Evolutionary conservation across 2,797 vertebrate genomes (phyloP).

Genomic region (Hydrolagus colliei): DNA sequence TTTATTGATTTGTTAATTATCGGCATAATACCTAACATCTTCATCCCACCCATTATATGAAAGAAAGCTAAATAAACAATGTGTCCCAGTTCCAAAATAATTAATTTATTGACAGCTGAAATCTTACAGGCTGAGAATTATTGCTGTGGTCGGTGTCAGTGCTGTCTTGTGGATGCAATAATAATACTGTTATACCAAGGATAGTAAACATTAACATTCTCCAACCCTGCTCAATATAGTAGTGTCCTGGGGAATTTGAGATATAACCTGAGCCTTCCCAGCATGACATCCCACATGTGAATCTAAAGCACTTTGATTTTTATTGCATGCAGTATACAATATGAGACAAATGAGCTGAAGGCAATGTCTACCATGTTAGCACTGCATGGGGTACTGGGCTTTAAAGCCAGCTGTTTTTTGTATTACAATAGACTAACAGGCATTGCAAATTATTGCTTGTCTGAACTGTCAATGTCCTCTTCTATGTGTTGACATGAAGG

Average conservation of each 20-base stretch:
- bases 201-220: background rate
- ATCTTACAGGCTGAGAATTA: background rate
- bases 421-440: conserved; percentile 18
- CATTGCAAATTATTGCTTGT: conserved; percentile 17
- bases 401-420: background rate
- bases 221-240: background rate
- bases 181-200: background rate
- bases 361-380: background rate
- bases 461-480: background rate
- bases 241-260: background rate
- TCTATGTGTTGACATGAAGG: conserved; percentile 1
- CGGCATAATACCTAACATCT: no score
- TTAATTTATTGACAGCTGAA: background rate
- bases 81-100: background rate
- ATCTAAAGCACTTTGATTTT: background rate
- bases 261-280: background rate
- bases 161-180: background rate
- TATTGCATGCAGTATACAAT: background rate
- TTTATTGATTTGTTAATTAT: no score
- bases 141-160: no score
- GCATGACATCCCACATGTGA: background rate
- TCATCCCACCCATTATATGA: no score
- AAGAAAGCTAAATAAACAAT: no score
- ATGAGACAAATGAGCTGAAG: conserved; percentile 6
- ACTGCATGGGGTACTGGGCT: background rate